Percentiles rank a stretch among this genome's conserved stretches.
These are phyloP conservation scores for Phaenicophaeus curvirostris DNA, from an alignment of 2,797 vertebrate genomes.

Conservation along the genomic window DNA sequence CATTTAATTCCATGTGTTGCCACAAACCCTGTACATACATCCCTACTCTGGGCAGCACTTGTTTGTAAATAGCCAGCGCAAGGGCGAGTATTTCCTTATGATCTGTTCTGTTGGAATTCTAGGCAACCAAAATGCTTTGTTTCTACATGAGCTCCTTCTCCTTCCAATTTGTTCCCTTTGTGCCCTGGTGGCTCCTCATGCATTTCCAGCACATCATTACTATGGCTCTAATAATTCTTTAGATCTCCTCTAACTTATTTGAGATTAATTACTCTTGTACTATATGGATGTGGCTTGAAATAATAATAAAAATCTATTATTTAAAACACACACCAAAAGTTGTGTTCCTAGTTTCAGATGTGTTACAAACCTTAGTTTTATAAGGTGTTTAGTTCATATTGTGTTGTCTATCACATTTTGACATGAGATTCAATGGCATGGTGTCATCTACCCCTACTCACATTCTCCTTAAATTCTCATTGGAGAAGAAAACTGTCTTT, in stretches of 20 bases:
- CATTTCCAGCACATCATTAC: neutral
- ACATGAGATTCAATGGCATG: neutral
- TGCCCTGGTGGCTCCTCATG: neutral
- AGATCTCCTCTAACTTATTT: neutral
- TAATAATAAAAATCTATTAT: neutral
- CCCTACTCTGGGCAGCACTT: neutral
- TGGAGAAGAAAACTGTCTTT: neutral
- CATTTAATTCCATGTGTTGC: conserved; percentile 4
- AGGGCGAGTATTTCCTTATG: neutral
- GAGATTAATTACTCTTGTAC: neutral
- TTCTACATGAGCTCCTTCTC: neutral
- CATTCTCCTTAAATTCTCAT: neutral
- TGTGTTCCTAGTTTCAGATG: neutral
- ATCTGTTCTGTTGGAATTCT: conserved; percentile 29
- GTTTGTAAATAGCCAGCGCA: neutral
- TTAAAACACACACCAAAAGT: neutral
- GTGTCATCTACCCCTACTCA: neutral
- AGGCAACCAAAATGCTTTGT: neutral
- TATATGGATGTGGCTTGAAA: neutral
- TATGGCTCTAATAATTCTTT: neutral
- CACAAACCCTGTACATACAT: neutral
- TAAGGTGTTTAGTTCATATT: neutral
- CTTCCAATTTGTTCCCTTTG: neutral
- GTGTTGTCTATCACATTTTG: neutral
- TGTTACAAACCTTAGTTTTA: neutral